Evolutionary conservation across 2,797 vertebrate species (phyloP).

Genomic region (Pagetopsis macropterus): DNA sequence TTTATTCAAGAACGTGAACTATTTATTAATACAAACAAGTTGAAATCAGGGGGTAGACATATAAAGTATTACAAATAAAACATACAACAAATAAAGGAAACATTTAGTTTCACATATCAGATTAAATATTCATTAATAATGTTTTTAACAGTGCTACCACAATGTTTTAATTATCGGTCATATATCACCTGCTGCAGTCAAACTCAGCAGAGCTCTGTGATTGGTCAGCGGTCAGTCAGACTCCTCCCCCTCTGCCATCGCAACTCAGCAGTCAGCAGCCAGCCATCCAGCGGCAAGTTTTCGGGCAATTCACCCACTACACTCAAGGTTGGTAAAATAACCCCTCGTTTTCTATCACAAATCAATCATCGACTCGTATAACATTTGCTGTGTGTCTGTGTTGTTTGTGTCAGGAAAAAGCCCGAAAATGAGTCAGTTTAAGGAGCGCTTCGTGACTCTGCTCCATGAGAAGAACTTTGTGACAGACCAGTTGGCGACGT

Average conservation of each 20-base stretch:
- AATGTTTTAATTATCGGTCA: too few species aligned
- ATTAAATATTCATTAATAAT: too few species aligned
- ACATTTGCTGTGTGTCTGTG: not conserved
- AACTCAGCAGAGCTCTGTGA: slow-evolving; percentile 43
- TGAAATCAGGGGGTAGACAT: too few species aligned
- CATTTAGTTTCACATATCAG: too few species aligned
- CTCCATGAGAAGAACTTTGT: slow-evolving; percentile 87
- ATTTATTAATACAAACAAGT: too few species aligned
- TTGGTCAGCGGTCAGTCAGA: slow-evolving; percentile 53
- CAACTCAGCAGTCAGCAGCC: not conserved
- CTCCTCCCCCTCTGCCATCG: slow-evolving; percentile 51
- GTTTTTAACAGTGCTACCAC: too few species aligned
- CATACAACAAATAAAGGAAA: too few species aligned
- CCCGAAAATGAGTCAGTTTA: slow-evolving; percentile 73
- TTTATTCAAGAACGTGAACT: too few species aligned
- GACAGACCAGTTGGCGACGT: slow-evolving; percentile 81
- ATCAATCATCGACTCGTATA: accelerated
- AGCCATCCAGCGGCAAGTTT: not conserved
- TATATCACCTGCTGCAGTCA: slow-evolving; percentile 13
- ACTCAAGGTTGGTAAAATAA: slow-evolving; percentile 36
- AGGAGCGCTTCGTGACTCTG: slow-evolving; percentile 84
- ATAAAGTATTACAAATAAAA: too few species aligned
- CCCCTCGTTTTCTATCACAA: accelerated
- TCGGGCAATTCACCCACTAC: not conserved
- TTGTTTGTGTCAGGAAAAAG: slow-evolving; percentile 10